phyloP scores from a whole-genome alignment of 2,113 vertebrate species.

The Atrichornis clamosus region DNA sequence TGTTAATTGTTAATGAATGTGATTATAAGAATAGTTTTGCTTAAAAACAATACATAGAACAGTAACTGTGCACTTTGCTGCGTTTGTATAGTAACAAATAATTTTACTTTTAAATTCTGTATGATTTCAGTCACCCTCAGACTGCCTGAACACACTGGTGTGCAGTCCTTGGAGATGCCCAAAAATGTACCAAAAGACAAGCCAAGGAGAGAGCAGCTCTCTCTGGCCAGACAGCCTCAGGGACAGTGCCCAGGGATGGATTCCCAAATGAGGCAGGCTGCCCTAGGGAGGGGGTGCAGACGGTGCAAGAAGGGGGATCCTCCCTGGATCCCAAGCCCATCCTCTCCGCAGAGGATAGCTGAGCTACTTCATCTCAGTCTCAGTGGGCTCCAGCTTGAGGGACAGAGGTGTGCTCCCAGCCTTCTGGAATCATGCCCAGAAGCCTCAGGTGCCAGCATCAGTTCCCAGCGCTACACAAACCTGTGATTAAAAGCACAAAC shows the following conservation, averaged over 20 bases:
- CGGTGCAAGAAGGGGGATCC: background rate
- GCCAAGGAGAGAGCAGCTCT: background rate
- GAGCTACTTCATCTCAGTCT: background rate
- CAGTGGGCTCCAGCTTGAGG: background rate
- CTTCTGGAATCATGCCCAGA: background rate
- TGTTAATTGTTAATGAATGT: background rate
- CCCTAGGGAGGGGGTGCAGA: background rate
- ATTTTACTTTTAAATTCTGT: background rate
- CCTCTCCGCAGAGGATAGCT: background rate
- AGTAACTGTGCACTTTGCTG: background rate
- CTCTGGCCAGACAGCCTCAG: background rate
- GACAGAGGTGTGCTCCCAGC: background rate
- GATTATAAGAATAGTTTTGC: background rate
- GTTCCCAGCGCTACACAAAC: fast-evolving
- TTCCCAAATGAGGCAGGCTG: background rate
- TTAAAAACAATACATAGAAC: background rate
- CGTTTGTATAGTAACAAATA: background rate
- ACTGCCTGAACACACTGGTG: background rate
- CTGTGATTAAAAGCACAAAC: background rate
- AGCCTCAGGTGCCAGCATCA: background rate
- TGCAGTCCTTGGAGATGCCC: background rate
- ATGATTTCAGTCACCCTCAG: background rate
- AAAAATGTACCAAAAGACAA: background rate
- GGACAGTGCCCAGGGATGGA: background rate
- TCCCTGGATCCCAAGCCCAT: background rate